Conservation (phyloP, 2,888 invertebrate species). For the Cyclophora albipunctata region DNA sequence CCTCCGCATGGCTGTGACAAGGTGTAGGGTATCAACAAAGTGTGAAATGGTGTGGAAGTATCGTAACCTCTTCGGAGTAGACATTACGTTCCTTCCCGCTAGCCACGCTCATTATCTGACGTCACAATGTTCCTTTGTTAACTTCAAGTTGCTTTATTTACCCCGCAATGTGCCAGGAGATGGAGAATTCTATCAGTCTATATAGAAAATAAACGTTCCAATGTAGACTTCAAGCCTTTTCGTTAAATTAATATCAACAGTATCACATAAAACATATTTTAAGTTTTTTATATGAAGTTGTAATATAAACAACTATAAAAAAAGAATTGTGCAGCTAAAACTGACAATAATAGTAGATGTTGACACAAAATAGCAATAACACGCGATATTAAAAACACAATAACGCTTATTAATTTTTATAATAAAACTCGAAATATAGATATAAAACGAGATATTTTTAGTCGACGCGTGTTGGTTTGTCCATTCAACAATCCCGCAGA, state of each 20-base stretch:
- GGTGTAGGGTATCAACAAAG: slow-evolving; percentile 65
- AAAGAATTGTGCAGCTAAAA: too few relatives aligned
- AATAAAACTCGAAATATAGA: too few relatives aligned
- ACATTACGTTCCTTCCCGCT: slow-evolving; percentile 66
- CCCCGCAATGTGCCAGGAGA: slow-evolving; percentile 16
- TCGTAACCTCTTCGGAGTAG: slow-evolving; percentile 57
- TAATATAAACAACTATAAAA: too few relatives aligned
- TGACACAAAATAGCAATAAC: too few relatives aligned
- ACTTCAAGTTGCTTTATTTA: slow-evolving; percentile 68
- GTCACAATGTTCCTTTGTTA: slow-evolving; percentile 55
- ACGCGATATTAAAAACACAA: too few relatives aligned
- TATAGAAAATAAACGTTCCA: neutral
- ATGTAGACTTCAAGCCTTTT: neutral
- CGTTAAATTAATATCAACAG: too few relatives aligned
- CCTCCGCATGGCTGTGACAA: slow-evolving; percentile 50
- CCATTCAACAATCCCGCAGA: slow-evolving; percentile 32
- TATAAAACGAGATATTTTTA: neutral
- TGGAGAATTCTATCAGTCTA: neutral
- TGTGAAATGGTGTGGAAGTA: slow-evolving; percentile 69
- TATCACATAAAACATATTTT: too few relatives aligned
- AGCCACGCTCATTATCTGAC: slow-evolving; percentile 67
- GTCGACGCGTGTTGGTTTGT: neutral
- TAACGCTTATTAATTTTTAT: too few relatives aligned
- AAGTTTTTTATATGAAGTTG: too few relatives aligned
- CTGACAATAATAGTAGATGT: too few relatives aligned